Base-by-base conservation (phyloP, 2,797 vertebrate species). In the Glossophaga mutica region DNA sequence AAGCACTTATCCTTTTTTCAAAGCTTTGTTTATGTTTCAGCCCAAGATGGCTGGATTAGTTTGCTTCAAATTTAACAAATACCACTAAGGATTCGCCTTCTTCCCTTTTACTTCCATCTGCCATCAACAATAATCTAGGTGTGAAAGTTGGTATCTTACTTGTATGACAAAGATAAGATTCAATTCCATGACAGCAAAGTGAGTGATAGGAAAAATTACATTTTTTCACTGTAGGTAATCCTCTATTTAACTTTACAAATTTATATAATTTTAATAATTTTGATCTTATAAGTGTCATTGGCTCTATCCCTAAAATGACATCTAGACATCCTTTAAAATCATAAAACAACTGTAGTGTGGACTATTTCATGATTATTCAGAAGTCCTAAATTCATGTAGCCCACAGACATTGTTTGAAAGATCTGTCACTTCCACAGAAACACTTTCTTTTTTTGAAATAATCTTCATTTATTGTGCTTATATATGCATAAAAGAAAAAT, bases 21-120 rank as follows among this genome's bases (percentile, higher is more conserved):
- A 95, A 95, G 62, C 6, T 42, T 96, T 97, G 65, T 92, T 97
- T 96, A 92, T 74, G 85, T 93, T 97, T 95, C 39, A 22, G 65
- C 52, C 67, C 14, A 10, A 70, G 10, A 50, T 95, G 57, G 65
- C 3, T 87, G 44, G 37, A 91, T 67, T 76, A 87, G 4, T 84
- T 97, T 84, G 39, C 29, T 96, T 94, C 65, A 74, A 73, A 88
- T 78, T 62, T 71, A 95, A 76, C 37, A 71, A 52, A 94, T 83
- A 29, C 16, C 87, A 19, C 21, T 86, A 81, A 48, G 11, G 12
- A 73, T 52, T 59, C 11, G 26, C 4, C 15, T 3, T 67, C 7
- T 37, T 5, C 65, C 19, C 18, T 9, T 79, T 71, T 65, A 32
- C 9, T 67, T 6, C 18, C 32, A 2, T 37, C 39, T 70, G 6